phyloP scores from a whole-genome alignment of 2,113 vertebrate genomes.

The Triplophysa rosa region DNA sequence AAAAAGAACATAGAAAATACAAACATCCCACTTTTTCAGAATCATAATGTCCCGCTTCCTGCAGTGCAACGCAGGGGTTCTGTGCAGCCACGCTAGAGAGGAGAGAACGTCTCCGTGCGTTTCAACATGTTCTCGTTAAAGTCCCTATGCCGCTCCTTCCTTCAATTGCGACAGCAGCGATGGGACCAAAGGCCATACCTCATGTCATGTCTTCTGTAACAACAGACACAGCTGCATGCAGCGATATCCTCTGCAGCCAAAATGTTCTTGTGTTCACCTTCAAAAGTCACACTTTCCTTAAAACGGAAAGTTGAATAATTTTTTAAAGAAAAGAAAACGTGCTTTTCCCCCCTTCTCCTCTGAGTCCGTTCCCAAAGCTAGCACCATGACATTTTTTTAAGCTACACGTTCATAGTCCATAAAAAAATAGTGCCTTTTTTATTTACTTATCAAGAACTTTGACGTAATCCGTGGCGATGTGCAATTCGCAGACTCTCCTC shows the following conservation, averaged over 20 bases:
- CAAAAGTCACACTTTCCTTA: slow-evolving; percentile 81
- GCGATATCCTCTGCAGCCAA: slow-evolving; percentile 76
- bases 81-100: slow-evolving; percentile 69
- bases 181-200: slow-evolving; percentile 52
- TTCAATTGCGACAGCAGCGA: slow-evolving; percentile 58
- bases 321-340: slow-evolving; percentile 75
- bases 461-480: slow-evolving; percentile 86
- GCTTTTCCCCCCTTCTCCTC: slow-evolving; percentile 77
- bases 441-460: slow-evolving; percentile 75
- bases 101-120: slow-evolving; percentile 62
- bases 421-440: slow-evolving; percentile 86
- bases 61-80: slow-evolving; percentile 67
- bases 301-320: slow-evolving; percentile 82
- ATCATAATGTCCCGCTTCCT: slow-evolving; percentile 73
- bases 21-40: slow-evolving; percentile 74
- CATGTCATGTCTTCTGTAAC: slow-evolving; percentile 27
- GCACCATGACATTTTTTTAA: slow-evolving; percentile 83
- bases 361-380: slow-evolving; percentile 81
- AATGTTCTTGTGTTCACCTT: slow-evolving; percentile 68
- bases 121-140: slow-evolving; percentile 64
- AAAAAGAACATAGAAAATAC: slow-evolving; percentile 68
- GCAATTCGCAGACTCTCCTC: slow-evolving; percentile 81
- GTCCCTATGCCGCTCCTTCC: slow-evolving; percentile 65
- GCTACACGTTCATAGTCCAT: slow-evolving; percentile 83
- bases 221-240: slow-evolving; percentile 66